Evolutionary conservation across 2,888 invertebrate genomes (phyloP).

Genomic region (Argyra leucocephala): DNA sequence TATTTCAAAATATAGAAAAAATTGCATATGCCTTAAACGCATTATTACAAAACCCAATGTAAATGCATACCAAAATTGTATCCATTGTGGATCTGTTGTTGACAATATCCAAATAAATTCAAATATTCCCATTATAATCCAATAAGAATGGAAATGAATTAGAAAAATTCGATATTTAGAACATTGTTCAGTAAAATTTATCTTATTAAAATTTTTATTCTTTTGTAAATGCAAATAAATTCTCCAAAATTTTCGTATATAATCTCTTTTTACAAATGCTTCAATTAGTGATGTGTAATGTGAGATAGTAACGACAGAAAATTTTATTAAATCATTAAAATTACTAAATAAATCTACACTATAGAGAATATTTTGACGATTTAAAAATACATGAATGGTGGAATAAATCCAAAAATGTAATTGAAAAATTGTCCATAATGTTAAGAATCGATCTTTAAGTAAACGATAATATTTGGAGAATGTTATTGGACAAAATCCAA

Average conservation of each 20-base stretch:
- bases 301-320: neutral
- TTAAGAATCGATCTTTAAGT: neutral
- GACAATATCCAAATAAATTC: neutral
- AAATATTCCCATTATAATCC: neutral
- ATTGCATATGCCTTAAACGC: constrained; percentile 2
- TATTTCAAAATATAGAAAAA: constrained; percentile 9
- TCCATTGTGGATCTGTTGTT: neutral
- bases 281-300: constrained; percentile 10
- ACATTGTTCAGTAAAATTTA: neutral
- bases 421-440: constrained; percentile 8
- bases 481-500: constrained; percentile 14
- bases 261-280: neutral
- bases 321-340: constrained; percentile 12
- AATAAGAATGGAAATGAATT: neutral
- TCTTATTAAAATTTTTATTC: neutral
- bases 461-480: neutral
- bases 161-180: neutral
- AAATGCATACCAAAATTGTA: neutral
- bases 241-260: constrained; percentile 8
- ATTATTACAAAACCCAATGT: neutral
- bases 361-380: neutral
- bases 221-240: neutral
- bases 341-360: neutral
- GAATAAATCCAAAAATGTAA: neutral
- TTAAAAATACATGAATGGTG: neutral